Percentiles rank a stretch among this genome's conserved stretches.
These are phyloP conservation scores for Chrysomela aeneicollis DNA, from an alignment of 2,888 invertebrate genomes.

Conservation along the genomic window DNA sequence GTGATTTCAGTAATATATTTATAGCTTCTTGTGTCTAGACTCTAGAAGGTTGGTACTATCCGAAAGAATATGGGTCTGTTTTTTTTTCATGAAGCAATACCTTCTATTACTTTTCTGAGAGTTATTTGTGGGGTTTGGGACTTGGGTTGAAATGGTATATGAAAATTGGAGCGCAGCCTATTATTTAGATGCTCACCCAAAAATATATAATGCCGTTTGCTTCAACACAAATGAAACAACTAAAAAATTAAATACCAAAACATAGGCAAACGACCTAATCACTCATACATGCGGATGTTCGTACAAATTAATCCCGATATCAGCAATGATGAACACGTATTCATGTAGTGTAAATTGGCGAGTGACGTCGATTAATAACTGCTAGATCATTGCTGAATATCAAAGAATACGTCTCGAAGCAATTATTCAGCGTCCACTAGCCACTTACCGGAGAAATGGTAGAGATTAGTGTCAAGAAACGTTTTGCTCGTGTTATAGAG, in stretches of 20 bases:
- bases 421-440: neutral
- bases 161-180: no score
- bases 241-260: neutral
- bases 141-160: no score
- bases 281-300: neutral
- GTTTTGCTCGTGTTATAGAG: neutral
- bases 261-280: neutral
- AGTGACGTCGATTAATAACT: conserved; percentile 23
- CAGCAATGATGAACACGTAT: conserved; percentile 24
- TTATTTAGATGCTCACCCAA: no score
- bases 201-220: no score
- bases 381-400: conserved; percentile 16
- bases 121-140: no score
- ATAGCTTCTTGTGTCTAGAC: no score
- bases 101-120: no score
- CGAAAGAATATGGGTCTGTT: no score
- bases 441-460: neutral
- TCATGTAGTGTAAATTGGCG: conserved; percentile 28
- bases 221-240: no score
- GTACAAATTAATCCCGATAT: neutral
- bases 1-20: no score
- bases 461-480: neutral
- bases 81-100: no score
- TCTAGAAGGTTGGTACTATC: no score
- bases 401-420: conserved; percentile 2